These are phyloP conservation scores for Bombylius discolor DNA, from an alignment of 2,888 invertebrate species.

Conservation along the genomic window DNA sequence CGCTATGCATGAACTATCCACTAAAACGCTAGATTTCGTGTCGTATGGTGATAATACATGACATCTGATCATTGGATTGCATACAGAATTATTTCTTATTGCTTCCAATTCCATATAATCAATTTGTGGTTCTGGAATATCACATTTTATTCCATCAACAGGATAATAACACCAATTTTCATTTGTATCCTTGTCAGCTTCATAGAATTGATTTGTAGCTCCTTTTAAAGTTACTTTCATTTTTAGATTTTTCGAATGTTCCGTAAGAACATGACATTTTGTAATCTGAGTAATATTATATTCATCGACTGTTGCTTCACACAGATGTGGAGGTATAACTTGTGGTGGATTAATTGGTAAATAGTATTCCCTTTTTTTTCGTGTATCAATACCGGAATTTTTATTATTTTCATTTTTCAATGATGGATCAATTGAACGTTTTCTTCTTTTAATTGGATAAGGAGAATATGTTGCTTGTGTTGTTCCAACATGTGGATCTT, in stretches of 20 bases:
- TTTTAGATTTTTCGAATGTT: slow-evolving; percentile 39
- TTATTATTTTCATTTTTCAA: slow-evolving; percentile 11
- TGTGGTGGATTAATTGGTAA: slow-evolving; percentile 13
- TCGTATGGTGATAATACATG: slow-evolving; percentile 58
- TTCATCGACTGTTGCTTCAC: slow-evolving; percentile 30
- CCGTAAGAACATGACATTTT: slow-evolving; percentile 48
- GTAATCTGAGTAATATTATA: slow-evolving; percentile 20
- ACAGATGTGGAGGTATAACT: slow-evolving; percentile 45
- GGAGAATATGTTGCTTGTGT: background rate
- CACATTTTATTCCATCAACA: slow-evolving; percentile 45
- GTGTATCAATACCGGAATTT: slow-evolving; percentile 15
- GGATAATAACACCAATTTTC: slow-evolving; percentile 55
- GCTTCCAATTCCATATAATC: slow-evolving; percentile 28
- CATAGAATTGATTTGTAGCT: slow-evolving; percentile 25
- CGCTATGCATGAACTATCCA: slow-evolving; percentile 51
- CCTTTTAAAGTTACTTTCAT: slow-evolving; percentile 43
- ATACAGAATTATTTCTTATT: slow-evolving; percentile 27
- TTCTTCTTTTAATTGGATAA: too few species aligned
- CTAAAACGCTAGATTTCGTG: slow-evolving; percentile 49
- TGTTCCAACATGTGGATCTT: slow-evolving; percentile 27
- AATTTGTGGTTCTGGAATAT: slow-evolving; percentile 44
- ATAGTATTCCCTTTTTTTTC: slow-evolving; percentile 7
- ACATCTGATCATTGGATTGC: slow-evolving; percentile 56
- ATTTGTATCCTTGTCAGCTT: slow-evolving; percentile 20
- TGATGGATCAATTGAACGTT: background rate